A percentile compares a stretch with the other conserved stretches of the same genome.
phyloP scores from a whole-genome alignment of 2,888 invertebrate genomes.

The Mythimna vitellina region DNA sequence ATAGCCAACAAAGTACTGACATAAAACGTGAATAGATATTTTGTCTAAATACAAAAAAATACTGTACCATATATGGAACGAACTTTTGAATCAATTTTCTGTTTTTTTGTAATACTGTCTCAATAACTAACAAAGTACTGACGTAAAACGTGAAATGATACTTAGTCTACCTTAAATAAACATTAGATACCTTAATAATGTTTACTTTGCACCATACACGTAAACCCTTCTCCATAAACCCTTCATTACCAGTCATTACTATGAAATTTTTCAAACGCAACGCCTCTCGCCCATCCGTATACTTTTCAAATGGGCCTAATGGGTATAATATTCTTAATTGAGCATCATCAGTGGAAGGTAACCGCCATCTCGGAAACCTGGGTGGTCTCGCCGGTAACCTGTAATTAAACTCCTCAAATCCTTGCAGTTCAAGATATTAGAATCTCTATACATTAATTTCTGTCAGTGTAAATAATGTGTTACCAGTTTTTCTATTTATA shows the following conservation, averaged over 20 bases:
- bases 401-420: slow-evolving; percentile 70
- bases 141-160: slow-evolving; percentile 21
- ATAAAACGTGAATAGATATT: slow-evolving; percentile 21
- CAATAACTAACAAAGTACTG: slow-evolving; percentile 15
- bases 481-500: slow-evolving; percentile 47
- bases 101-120: slow-evolving; percentile 2
- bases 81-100: neutral
- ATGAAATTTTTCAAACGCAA: slow-evolving; percentile 52
- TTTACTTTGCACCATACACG: slow-evolving; percentile 40
- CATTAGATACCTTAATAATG: slow-evolving; percentile 41
- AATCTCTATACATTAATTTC: slow-evolving; percentile 40
- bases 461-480: slow-evolving; percentile 41
- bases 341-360: slow-evolving; percentile 60
- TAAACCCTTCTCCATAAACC: slow-evolving; percentile 27
- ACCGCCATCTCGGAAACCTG: slow-evolving; percentile 55
- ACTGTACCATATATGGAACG: no score
- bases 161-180: slow-evolving; percentile 3
- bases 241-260: slow-evolving; percentile 50
- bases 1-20: slow-evolving; percentile 12
- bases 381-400: slow-evolving; percentile 71
- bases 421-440: slow-evolving; percentile 51
- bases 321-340: slow-evolving; percentile 70
- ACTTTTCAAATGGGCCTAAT: slow-evolving; percentile 69
- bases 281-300: slow-evolving; percentile 52
- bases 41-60: neutral